Conservation (phyloP, 2,113 vertebrate genomes). For the Herpetotheres cachinnans region DNA sequence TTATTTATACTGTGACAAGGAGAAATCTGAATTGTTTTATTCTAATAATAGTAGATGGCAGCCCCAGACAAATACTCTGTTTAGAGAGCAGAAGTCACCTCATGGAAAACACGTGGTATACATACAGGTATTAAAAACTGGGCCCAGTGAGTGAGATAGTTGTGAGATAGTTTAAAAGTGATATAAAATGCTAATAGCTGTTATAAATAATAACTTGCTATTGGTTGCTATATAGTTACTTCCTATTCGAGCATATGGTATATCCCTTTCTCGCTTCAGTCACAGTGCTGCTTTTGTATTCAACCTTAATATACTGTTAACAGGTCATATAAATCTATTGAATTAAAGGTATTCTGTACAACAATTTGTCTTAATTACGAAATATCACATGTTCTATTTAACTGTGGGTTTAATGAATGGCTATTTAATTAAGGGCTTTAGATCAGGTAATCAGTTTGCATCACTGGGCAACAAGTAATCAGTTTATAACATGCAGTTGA, state of each 20-base stretch:
- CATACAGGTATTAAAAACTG: background rate
- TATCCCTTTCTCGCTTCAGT: background rate
- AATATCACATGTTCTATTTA: slow-evolving; percentile 23
- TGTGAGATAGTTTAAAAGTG: background rate
- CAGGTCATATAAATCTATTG: slow-evolving; percentile 52
- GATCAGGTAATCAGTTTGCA: slow-evolving; percentile 57
- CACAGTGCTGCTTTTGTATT: background rate
- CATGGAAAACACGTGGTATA: background rate
- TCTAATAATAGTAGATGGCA: background rate
- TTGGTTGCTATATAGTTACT: background rate
- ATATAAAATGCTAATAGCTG: background rate
- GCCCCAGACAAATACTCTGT: background rate
- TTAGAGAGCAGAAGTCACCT: background rate
- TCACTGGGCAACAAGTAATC: slow-evolving; percentile 47
- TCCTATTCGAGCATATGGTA: background rate
- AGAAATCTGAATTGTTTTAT: background rate
- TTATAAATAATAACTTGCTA: background rate
- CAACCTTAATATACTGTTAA: background rate
- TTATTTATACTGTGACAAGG: background rate
- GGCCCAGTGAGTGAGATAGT: background rate
- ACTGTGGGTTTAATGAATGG: slow-evolving; percentile 39
- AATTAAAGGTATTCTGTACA: slow-evolving; percentile 44
- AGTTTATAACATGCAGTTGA: slow-evolving; percentile 2
- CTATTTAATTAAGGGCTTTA: slow-evolving; percentile 67
- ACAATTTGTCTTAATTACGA: slow-evolving; percentile 52